phyloP scores from a whole-genome alignment of 2,113 vertebrate species.

The Hypanus sabinus region DNA sequence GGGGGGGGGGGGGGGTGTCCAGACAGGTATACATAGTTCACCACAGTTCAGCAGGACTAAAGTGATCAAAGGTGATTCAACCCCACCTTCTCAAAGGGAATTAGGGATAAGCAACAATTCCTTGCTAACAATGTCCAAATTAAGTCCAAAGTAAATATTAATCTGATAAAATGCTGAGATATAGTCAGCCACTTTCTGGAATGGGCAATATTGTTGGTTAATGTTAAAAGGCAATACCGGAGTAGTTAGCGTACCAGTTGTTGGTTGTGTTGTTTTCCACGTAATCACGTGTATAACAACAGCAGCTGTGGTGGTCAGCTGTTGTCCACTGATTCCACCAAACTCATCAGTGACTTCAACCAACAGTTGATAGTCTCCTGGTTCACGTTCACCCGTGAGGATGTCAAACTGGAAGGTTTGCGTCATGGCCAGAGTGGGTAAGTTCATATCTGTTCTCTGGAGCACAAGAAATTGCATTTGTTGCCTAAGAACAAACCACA shows the following conservation, averaged over 20 bases:
- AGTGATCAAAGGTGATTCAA: no score
- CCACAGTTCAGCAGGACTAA: no score
- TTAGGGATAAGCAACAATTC: no score
- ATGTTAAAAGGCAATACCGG: not conserved
- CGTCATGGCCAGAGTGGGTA: slow-evolving; percentile 43
- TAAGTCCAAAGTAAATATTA: not conserved
- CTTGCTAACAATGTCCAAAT: no score
- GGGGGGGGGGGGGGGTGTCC: no score
- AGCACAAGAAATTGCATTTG: slow-evolving; percentile 49
- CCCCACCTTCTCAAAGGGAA: no score
- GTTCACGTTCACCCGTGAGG: slow-evolving; percentile 44
- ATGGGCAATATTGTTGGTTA: not conserved
- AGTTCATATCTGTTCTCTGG: slow-evolving; percentile 41
- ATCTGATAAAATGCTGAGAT: not conserved
- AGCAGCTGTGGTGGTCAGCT: slow-evolving; percentile 44
- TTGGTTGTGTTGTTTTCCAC: slow-evolving; percentile 38
- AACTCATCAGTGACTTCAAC: slow-evolving; percentile 52
- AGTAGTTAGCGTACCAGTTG: slow-evolving; percentile 34
- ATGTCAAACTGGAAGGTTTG: slow-evolving; percentile 45
- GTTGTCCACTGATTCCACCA: slow-evolving; percentile 44
- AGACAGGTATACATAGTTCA: no score
- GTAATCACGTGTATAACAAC: slow-evolving; percentile 45
- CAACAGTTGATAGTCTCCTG: slow-evolving; percentile 44
- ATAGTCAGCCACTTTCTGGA: not conserved
- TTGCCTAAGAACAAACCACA: slow-evolving; percentile 44